Base-by-base conservation (phyloP, 2,113 vertebrate genomes). In the Cyphomyrus plagiostoma region DNA sequence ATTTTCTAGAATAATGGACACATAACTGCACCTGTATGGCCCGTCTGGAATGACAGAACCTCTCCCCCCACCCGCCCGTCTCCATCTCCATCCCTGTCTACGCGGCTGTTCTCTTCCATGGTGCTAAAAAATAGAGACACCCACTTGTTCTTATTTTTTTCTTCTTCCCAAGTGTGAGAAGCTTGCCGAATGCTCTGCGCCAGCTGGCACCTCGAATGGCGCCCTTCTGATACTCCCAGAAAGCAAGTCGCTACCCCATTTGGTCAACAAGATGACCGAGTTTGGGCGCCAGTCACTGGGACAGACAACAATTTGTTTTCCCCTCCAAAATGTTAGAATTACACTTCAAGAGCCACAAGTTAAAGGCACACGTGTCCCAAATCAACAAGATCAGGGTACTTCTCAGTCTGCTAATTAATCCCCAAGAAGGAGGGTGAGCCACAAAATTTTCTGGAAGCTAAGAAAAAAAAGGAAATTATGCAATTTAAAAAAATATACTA, bases 1-100 rank as follows among this genome's bases (percentile, higher is more conserved):
- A 62, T 58, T 45, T 86, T 88, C 48, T 56, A 58, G 56, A 62
- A 88, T 88, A 46, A 88, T 62, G 53, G 53, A 13, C 86, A 88
- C 35, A 45, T 11, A 88, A 62, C 56, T 88, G 30, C 53, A 56
- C 62, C 19, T 49, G 48, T 52, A 15, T n/a, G 13, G 21, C 11
- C n/a, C n/a, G 10, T 86, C 46, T 62, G 30, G 53, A 52, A 21
- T 87, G 39, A 39, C 86, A 4, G 21, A n/a, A 19, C 86, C 30
- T 87, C 35, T 17, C 21, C 50, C 58, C 9, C 23, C 58, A 66
- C 8, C 58, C 10, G 1, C n/a, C 62, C 8, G 1, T 26, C n/a
- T 26, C 62, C 62, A 26, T 26, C n/a, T 26, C 23, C 85, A 23
- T 86, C 42, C 17, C 15, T 23, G 17, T 87, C 50, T 35, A 56